Evolutionary conservation across 2,888 invertebrate genomes (phyloP).

Genomic region (Yponomeuta evonymella): DNA sequence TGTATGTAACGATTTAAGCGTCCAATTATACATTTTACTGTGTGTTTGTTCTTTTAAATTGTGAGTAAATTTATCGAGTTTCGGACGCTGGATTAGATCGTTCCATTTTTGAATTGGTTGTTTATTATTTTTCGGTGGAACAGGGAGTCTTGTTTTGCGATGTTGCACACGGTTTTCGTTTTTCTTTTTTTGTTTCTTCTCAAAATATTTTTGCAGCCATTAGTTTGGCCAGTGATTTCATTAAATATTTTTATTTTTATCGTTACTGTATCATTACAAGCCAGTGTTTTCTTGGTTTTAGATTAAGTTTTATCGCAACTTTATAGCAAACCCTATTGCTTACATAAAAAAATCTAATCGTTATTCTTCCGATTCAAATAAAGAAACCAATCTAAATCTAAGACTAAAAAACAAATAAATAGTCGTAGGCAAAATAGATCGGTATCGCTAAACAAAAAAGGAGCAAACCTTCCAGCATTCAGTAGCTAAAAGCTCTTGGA

Average conservation of each 20-base stretch:
- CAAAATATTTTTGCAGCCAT: neutral
- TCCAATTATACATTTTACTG: conserved; percentile 36
- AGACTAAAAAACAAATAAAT: neutral
- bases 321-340: too few relatives aligned
- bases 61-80: conserved; percentile 15
- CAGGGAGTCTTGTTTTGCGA: conserved; percentile 13
- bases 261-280: too few relatives aligned
- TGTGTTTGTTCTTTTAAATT: conserved; percentile 16
- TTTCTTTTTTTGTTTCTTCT: neutral
- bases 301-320: too few relatives aligned
- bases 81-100: conserved; percentile 12
- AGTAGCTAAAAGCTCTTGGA: neutral
- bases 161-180: conserved; percentile 1
- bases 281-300: too few relatives aligned
- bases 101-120: conserved; percentile 7
- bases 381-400: neutral
- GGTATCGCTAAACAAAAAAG: neutral
- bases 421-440: neutral
- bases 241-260: neutral
- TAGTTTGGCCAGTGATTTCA: neutral
- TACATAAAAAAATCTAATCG: too few relatives aligned
- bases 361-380: too few relatives aligned
- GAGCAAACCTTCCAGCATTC: neutral
- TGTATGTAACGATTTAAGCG: conserved; percentile 38
- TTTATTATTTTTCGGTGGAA: conserved; percentile 5